Evolutionary conservation across 2,888 invertebrate genomes (phyloP).

Genomic region (Fragum fragum): DNA sequence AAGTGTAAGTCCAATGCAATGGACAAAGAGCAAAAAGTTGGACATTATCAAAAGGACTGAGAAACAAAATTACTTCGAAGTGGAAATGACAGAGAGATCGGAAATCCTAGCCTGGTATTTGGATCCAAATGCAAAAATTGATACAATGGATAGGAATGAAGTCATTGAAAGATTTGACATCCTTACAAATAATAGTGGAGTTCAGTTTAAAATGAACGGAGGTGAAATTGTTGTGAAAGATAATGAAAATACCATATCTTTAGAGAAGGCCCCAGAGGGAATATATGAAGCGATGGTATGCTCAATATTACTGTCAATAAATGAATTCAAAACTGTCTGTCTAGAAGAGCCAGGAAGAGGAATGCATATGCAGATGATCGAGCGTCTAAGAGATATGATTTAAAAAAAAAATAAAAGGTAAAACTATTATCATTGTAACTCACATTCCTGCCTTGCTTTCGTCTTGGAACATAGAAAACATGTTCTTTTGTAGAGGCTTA

Average conservation of each 20-base stretch:
- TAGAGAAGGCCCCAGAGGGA: slow-evolving; percentile 31
- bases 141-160: neutral
- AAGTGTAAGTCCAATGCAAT: neutral
- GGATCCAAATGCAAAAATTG: neutral
- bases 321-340: slow-evolving; percentile 18
- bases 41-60: neutral
- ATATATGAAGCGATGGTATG: slow-evolving; percentile 17
- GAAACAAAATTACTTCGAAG: neutral
- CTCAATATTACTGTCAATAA: slow-evolving; percentile 14
- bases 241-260: neutral
- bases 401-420: neutral
- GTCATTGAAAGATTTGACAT: neutral
- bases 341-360: slow-evolving; percentile 37
- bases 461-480: neutral
- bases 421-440: neutral
- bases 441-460: slow-evolving; percentile 15
- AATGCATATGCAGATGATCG: slow-evolving; percentile 38
- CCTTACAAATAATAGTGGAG: slow-evolving; percentile 1
- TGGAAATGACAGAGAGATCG: neutral
- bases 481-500: neutral
- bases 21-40: neutral
- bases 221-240: neutral
- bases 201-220: neutral
- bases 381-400: slow-evolving; percentile 24
- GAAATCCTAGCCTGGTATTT: slow-evolving; percentile 7